A percentile compares a stretch with the other conserved stretches of the same genome.
Evolutionary conservation across 2,888 invertebrate species (phyloP).

Genomic region (Sminthurinus aureus): DNA sequence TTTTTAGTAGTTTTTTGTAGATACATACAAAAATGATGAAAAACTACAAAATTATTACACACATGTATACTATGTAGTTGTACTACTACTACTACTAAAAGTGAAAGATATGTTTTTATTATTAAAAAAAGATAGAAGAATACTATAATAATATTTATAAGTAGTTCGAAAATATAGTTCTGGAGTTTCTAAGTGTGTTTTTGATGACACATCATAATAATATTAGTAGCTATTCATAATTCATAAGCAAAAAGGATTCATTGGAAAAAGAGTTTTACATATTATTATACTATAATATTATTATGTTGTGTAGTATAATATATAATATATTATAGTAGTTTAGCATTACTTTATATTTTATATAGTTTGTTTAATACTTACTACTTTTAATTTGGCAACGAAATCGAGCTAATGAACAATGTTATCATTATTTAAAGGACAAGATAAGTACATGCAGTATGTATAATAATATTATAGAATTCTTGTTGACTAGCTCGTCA

Average conservation of each 20-base stretch:
- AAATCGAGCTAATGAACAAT: constrained; percentile 8
- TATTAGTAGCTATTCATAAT: no score
- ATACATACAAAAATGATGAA: no score
- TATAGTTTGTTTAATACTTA: background rate
- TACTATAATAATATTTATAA: background rate
- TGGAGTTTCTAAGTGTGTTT: background rate
- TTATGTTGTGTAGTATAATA: no score
- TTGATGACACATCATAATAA: background rate
- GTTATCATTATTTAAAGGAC: constrained; percentile 13
- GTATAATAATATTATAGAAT: background rate
- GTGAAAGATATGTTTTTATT: background rate
- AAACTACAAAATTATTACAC: background rate
- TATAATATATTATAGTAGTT: no score
- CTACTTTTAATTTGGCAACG: background rate
- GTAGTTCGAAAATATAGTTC: background rate
- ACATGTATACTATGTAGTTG: background rate
- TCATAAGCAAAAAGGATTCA: no score
- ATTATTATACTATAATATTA: background rate
- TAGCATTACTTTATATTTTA: background rate
- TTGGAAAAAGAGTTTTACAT: no score
- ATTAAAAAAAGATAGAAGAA: background rate
- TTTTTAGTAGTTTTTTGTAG: no score
- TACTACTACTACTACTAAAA: background rate
- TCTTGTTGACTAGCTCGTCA: background rate
- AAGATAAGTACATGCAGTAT: background rate